Base-by-base conservation (phyloP, 2,888 invertebrate species). In the Eupithecia pulchellata region DNA sequence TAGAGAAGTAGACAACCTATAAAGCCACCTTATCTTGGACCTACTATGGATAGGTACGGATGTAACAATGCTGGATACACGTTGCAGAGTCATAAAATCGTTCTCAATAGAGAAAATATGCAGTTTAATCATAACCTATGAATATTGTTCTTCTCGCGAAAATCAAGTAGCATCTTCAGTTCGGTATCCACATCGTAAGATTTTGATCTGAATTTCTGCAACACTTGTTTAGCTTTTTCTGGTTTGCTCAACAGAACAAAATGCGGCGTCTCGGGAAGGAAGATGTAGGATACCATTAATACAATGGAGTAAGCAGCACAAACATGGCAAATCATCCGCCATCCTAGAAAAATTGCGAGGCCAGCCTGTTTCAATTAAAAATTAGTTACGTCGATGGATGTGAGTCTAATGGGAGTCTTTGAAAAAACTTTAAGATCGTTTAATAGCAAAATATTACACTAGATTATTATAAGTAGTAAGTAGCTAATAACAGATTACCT, bases 201-300 rank as follows among this genome's bases (percentile, higher is more conserved):
- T 25, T 61, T 61, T 32, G 34, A 32, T 20, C 61, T 60, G 30
- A 60, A 60, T 20, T 32, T 32, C n/a, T 32, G 4, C 3, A 60
- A 30, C n/a, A 17, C n/a, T n/a, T 17, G 8, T n/a, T 20, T n/a
- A 4, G 60, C 32, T 29, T 13, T 32, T 32, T 60, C 60, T 32
- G 61, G 61, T 25, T 34, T 14, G 32, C 20, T 32, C 34, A 61
- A 9, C 3, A 61, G 25, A 34, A 34, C 13, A 20, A 14, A 61
- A 32, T 61, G 20, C 2, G 61, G 61, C 4, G 61, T 34, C 25
- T 61, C 61, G n/a, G 61, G 61, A 34, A 61, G 11, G 20, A 32
- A 61, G 5, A 5, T 2, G 20, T 25, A 34, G 34, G 32, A 32
- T n/a, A 60, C 20, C 17, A 60, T 32, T 30, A 30, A 11, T 17